phyloP scores from a whole-genome alignment of 2,113 vertebrate genomes.

The Diadophis punctatus region DNA sequence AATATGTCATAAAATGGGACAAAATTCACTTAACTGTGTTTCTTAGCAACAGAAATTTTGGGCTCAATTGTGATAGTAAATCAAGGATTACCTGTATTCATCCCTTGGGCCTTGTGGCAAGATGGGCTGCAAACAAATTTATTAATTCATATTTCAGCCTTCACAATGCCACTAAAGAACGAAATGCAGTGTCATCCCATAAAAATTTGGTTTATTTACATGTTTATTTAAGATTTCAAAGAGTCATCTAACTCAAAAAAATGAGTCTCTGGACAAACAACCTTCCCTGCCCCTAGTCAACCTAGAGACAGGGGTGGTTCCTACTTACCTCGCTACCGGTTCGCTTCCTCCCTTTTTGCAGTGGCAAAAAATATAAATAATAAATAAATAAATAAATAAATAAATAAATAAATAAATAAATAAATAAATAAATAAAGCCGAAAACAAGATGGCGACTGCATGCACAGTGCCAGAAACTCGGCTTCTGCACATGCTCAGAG shows the following conservation, averaged over 20 bases:
- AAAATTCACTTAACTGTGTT: not conserved
- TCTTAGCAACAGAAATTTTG: not conserved
- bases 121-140: not conserved
- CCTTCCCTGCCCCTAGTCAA: not conserved
- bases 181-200: not conserved
- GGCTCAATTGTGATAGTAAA: not conserved
- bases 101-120: not conserved
- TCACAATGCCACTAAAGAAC: not conserved
- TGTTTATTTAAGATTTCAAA: not conserved
- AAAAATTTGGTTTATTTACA: not conserved
- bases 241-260: not conserved
- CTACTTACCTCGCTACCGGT: no score
- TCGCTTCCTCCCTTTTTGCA: no score
- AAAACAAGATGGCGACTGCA: no score
- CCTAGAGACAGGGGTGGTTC: no score
- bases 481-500: no score
- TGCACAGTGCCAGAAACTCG: no score
- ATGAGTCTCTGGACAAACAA: not conserved
- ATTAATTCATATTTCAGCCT: not conserved
- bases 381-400: no score
- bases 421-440: no score
- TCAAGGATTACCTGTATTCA: not conserved
- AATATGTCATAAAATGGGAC: not conserved
- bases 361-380: no score
- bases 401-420: no score